These are phyloP conservation scores for Ormyrus nitidulus DNA, from an alignment of 2,888 invertebrate genomes.

Conservation along the genomic window DNA sequence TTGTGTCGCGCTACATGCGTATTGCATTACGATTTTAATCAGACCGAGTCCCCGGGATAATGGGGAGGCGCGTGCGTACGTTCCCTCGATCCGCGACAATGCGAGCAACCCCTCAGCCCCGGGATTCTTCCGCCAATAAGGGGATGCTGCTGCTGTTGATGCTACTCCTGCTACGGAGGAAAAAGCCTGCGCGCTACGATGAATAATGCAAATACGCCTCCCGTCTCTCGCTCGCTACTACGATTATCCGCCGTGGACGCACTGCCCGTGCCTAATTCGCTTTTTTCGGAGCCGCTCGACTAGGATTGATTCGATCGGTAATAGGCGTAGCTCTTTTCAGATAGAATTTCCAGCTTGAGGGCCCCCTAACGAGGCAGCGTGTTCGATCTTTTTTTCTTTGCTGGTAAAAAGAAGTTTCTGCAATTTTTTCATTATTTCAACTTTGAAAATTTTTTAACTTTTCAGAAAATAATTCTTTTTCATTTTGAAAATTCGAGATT, in stretches of 20 bases:
- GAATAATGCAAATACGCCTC: constrained; percentile 51
- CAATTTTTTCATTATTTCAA: too few species aligned
- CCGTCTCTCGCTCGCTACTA: not conserved
- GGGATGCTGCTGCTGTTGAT: constrained; percentile 19
- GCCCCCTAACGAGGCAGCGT: too few species aligned
- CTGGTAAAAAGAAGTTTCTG: too few species aligned
- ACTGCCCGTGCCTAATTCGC: constrained; percentile 11
- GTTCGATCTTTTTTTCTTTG: too few species aligned
- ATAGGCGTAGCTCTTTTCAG: too few species aligned
- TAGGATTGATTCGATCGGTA: too few species aligned
- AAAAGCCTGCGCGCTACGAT: constrained; percentile 18
- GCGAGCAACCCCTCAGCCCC: not conserved
- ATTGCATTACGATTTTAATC: constrained; percentile 74
- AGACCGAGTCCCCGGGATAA: constrained; percentile 55
- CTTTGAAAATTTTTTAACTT: too few species aligned
- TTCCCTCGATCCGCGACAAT: constrained; percentile 34
- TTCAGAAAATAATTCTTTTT: too few species aligned
- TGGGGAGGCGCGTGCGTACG: constrained; percentile 1
- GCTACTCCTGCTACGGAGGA: not conserved
- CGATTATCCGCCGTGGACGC: constrained; percentile 13
- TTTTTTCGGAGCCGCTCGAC: not conserved
- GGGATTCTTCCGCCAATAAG: constrained; percentile 43
- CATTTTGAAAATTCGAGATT: too few species aligned
- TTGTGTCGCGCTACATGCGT: constrained; percentile 64
- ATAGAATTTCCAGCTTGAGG: too few species aligned